Evolutionary conservation across 2,113 vertebrate species (phyloP).

Genomic region (Sterrhoptilus dennistouni): DNA sequence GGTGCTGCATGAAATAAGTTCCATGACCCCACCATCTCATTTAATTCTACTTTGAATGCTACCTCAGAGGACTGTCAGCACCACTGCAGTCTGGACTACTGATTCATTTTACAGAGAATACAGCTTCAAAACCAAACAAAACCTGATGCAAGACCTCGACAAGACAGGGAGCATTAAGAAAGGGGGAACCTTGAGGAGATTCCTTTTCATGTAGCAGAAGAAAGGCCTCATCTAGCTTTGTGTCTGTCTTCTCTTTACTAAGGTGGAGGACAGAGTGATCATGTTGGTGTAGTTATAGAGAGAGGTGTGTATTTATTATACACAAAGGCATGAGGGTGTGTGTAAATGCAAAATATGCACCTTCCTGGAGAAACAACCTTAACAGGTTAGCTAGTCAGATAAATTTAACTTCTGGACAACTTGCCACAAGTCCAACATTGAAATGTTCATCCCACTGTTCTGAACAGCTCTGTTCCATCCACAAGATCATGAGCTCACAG

Average conservation of each 20-base stretch:
- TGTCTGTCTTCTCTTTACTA: background rate
- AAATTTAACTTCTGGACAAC: background rate
- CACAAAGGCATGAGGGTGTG: fast-evolving
- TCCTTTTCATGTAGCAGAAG: background rate
- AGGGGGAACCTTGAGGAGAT: background rate
- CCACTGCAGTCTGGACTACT: background rate
- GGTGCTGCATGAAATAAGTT: background rate
- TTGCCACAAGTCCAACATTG: background rate
- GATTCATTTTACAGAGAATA: background rate
- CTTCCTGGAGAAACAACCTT: background rate
- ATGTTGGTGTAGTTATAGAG: fast-evolving
- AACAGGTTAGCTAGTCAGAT: background rate
- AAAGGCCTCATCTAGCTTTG: background rate
- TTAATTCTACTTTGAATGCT: background rate
- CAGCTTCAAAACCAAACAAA: background rate
- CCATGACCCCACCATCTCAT: background rate
- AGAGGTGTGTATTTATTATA: background rate
- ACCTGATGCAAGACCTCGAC: background rate
- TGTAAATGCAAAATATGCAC: background rate
- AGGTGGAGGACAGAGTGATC: background rate
- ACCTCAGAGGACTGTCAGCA: background rate
- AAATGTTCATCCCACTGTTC: background rate
- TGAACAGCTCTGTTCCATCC: background rate
- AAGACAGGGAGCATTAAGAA: background rate
- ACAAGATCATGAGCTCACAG: background rate